Conservation (phyloP, 2,113 vertebrate genomes). For the Oncorhynchus nerka region DNA sequence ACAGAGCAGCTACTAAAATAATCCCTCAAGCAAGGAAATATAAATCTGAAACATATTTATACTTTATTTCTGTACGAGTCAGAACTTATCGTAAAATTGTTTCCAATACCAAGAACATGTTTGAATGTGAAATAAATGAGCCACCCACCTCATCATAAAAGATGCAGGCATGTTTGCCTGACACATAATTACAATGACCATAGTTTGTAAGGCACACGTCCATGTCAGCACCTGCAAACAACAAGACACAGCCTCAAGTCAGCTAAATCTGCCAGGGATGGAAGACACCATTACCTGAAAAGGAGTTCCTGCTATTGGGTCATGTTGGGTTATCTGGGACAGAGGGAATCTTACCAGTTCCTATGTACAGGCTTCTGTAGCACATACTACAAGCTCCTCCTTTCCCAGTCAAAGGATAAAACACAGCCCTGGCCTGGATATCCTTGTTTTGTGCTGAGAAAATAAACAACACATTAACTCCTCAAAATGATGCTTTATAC, state of each 20-base stretch:
- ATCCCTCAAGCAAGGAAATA: too few relatives aligned
- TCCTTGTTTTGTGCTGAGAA: slow-evolving; percentile 80
- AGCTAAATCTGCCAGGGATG: background rate
- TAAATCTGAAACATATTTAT: too few relatives aligned
- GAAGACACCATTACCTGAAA: background rate
- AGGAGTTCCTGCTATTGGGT: too few relatives aligned
- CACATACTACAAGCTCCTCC: slow-evolving; percentile 92
- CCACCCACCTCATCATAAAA: slow-evolving; percentile 94
- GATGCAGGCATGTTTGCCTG: slow-evolving; percentile 97
- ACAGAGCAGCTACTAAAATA: background rate
- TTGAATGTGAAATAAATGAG: background rate
- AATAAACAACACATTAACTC: slow-evolving; percentile 17
- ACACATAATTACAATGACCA: slow-evolving; percentile 96
- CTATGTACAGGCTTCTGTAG: slow-evolving; percentile 95
- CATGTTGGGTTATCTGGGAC: slow-evolving; percentile 10
- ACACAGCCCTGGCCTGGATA: slow-evolving; percentile 89
- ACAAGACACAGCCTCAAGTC: background rate
- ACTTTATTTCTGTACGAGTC: too few relatives aligned
- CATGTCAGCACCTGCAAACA: slow-evolving; percentile 92
- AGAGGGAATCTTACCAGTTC: slow-evolving; percentile 82
- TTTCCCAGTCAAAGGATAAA: slow-evolving; percentile 89
- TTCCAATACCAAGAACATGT: background rate
- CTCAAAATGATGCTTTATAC: background rate
- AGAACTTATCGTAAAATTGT: too few relatives aligned
- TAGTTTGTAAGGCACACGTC: slow-evolving; percentile 99